A percentile compares a stretch with the other conserved stretches of the same genome.
Evolutionary conservation across 2,113 vertebrate genomes (phyloP).

Genomic region (Thunnus thynnus): DNA sequence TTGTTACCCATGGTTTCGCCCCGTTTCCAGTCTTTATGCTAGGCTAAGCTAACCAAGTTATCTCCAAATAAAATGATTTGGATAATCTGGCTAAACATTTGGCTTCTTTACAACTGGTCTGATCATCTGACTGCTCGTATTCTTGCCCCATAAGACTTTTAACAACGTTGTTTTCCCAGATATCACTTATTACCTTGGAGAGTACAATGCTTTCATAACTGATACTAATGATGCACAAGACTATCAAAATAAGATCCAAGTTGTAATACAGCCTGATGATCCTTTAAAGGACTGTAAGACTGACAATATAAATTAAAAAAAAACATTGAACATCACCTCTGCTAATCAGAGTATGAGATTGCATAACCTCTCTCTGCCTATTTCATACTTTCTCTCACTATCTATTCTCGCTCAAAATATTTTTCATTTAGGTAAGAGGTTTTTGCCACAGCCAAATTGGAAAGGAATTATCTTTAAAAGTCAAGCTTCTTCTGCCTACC

Average conservation of each 20-base stretch:
- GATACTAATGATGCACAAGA: not conserved
- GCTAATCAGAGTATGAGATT: conserved; percentile 10
- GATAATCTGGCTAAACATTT: no score
- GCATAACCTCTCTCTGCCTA: not conserved
- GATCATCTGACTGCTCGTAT: no score
- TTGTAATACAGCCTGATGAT: not conserved
- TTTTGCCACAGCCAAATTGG: conserved; percentile 50
- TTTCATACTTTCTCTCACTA: not conserved
- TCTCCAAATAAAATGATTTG: no score
- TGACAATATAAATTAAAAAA: not conserved
- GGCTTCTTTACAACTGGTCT: no score
- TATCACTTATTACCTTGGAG: no score
- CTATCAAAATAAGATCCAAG: not conserved
- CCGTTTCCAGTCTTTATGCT: no score
- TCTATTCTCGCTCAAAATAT: conserved; percentile 26
- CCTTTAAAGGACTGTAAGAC: not conserved
- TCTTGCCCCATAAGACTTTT: not conserved
- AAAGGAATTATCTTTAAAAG: conserved; percentile 71
- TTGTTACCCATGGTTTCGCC: no score
- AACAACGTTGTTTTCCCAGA: not conserved
- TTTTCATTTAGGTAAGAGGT: conserved; percentile 45
- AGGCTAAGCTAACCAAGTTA: no score
- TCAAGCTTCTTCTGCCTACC: conserved; percentile 48
- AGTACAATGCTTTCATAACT: not conserved
- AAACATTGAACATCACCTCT: not conserved